Base-by-base conservation (phyloP, 2,797 vertebrate genomes). In the Pelobates cultripes region DNA sequence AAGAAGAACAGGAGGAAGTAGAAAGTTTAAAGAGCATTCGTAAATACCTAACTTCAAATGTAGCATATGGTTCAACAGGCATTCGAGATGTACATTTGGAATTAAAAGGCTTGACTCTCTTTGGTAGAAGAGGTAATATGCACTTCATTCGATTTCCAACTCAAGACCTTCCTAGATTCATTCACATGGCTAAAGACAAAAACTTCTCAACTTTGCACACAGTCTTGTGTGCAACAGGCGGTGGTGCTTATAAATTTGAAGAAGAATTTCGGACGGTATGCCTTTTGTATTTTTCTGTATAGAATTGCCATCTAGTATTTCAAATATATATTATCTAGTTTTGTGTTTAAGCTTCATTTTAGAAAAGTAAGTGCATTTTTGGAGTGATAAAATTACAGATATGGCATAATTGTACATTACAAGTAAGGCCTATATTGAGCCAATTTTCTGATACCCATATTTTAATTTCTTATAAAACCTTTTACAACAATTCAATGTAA, bases 101-200 rank as follows among this genome's bases (percentile, higher is more conserved):
- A 89, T 88, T 96, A 71, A 94, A 95, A 79, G 93, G 94, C 90
- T 92, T 96, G 79, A 96, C 92, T 0, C 93, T 96, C 81, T 96
- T 95, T 85, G 92, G 93, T 67, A 92, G 94, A 77, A 95, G 92
- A 85, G 95, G 95, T 87, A 96, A 96, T 89, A 90, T 97, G 91
- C 95, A 96, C 92, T 97, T 95, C 92, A 96, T 97, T 87, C 90
- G 96, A 85, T 97, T 96, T 89, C 95, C 96, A 73, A 96, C 95
- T 51, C 95, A 96, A 43, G 95, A 97, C 89, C 91, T 97, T 88
- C 94, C 95, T 88, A 95, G 93, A 86, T 96, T 97, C 86, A 95
- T 97, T 89, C 95, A 96, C 86, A 97, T 97, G 95, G 95, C 94
- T 86, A 92, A 93, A 83, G 93, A 95, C 85, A 97, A 97, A 87